Percentiles rank a stretch among this genome's conserved stretches.
Conservation (phyloP, 2,113 vertebrate species). For the Sturnus vulgaris region DNA sequence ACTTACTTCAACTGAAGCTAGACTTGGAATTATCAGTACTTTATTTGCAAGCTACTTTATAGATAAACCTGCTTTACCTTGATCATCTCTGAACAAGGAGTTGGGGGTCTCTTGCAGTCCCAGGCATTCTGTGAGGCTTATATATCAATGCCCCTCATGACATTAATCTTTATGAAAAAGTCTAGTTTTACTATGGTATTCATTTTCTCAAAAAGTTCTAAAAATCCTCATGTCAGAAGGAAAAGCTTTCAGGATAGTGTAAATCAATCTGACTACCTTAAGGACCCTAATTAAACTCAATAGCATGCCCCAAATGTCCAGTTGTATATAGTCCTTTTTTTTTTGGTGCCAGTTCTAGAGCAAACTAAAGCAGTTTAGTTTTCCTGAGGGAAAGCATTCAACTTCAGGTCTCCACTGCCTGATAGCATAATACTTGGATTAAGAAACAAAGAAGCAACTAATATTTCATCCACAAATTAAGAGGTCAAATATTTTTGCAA, state of each 20-base stretch:
- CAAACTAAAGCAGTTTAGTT: neutral
- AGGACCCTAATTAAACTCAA: neutral
- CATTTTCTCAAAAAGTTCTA: neutral
- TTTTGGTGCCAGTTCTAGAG: neutral
- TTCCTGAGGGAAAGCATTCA: neutral
- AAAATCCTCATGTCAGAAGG: neutral
- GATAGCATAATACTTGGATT: neutral
- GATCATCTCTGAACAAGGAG: neutral
- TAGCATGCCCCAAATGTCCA: neutral
- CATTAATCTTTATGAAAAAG: neutral
- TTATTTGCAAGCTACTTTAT: neutral
- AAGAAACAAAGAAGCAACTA: neutral
- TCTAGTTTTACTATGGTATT: neutral
- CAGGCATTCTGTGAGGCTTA: neutral
- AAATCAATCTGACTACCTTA: neutral
- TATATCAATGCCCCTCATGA: neutral
- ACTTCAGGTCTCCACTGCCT: neutral
- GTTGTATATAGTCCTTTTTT: neutral
- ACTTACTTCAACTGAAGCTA: neutral
- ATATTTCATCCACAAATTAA: neutral
- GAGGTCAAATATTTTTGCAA: neutral
- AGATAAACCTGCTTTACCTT: neutral
- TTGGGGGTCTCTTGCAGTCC: neutral
- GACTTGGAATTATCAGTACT: neutral
- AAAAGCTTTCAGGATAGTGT: neutral